phyloP scores from a whole-genome alignment of 1,140 invertebrate genomes.

The Caenorhabditis inopinata region DNA sequence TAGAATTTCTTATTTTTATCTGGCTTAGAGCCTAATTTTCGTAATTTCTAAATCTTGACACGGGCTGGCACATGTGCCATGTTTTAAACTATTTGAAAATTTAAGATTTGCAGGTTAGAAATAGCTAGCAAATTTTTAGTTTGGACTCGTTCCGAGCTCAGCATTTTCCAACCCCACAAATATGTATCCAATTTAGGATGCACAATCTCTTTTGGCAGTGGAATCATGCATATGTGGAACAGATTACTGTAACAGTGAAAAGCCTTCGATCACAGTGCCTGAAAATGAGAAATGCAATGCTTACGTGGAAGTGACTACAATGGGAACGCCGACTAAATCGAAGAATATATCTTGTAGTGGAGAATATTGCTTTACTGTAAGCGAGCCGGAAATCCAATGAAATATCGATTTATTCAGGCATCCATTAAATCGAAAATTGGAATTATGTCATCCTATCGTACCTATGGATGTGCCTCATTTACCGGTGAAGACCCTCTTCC shows the following conservation, averaged over 20 bases:
- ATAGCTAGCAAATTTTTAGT: too few relatives aligned
- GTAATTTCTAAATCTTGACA: too few relatives aligned
- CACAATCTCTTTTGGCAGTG: conserved; percentile 60
- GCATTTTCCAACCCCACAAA: neutral
- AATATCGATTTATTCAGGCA: conserved; percentile 38
- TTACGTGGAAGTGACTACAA: conserved; percentile 53
- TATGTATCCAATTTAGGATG: conserved; percentile 35
- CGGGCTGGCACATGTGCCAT: too few relatives aligned
- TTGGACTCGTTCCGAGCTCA: too few relatives aligned
- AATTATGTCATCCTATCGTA: conserved; percentile 55
- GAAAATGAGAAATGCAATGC: conserved; percentile 58
- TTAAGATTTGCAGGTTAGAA: too few relatives aligned
- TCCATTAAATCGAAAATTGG: conserved; percentile 58
- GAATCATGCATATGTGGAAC: conserved; percentile 61
- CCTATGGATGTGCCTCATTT: conserved; percentile 60
- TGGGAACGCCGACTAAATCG: conserved; percentile 52
- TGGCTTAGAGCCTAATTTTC: too few relatives aligned
- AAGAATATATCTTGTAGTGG: conserved; percentile 56
- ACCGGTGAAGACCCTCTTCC: conserved; percentile 53
- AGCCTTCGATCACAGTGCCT: conserved; percentile 49
- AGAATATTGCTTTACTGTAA: conserved; percentile 59
- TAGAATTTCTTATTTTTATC: too few relatives aligned
- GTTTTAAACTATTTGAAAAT: too few relatives aligned
- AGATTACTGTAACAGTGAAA: conserved; percentile 61
- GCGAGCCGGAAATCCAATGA: too few relatives aligned